Evolutionary conservation across 2,888 invertebrate species (phyloP).

Genomic region (Dioctria linearis): DNA sequence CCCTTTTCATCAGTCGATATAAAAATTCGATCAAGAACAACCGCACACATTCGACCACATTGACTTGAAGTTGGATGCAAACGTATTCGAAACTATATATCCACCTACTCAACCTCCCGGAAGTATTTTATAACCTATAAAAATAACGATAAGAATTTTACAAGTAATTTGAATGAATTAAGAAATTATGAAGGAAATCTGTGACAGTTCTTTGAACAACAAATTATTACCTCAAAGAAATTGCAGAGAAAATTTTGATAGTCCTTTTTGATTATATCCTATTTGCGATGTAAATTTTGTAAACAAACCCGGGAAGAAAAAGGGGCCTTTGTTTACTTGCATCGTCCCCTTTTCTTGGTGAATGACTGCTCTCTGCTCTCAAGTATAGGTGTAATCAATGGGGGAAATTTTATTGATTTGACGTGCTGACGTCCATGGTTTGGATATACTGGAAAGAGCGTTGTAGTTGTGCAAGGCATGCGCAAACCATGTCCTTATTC

Average conservation of each 20-base stretch:
- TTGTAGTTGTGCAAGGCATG: not conserved
- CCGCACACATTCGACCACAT: constrained; percentile 3
- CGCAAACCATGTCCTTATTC: constrained; percentile 7
- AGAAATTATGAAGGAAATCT: no score
- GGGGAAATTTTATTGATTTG: constrained; percentile 29
- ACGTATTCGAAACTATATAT: not conserved
- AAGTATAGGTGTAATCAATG: constrained; percentile 17
- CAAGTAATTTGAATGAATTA: no score
- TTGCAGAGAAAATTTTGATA: no score
- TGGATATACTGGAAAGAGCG: not conserved
- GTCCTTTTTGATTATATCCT: no score
- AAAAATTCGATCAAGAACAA: constrained; percentile 29
- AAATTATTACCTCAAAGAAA: no score
- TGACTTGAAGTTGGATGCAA: constrained; percentile 37
- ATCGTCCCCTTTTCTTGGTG: constrained; percentile 3
- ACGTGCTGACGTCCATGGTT: not conserved
- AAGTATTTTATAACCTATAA: constrained; percentile 32
- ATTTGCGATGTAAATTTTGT: constrained; percentile 14
- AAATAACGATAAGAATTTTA: no score
- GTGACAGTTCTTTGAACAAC: no score
- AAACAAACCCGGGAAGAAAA: constrained; percentile 8
- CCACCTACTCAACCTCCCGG: not conserved
- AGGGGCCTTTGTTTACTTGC: constrained; percentile 2
- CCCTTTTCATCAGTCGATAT: constrained; percentile 39
- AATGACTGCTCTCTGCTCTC: constrained; percentile 8